A percentile compares a stretch with the other conserved stretches of the same genome.
Conservation (phyloP, 2,888 invertebrate genomes). For the Yponomeuta sedellus region DNA sequence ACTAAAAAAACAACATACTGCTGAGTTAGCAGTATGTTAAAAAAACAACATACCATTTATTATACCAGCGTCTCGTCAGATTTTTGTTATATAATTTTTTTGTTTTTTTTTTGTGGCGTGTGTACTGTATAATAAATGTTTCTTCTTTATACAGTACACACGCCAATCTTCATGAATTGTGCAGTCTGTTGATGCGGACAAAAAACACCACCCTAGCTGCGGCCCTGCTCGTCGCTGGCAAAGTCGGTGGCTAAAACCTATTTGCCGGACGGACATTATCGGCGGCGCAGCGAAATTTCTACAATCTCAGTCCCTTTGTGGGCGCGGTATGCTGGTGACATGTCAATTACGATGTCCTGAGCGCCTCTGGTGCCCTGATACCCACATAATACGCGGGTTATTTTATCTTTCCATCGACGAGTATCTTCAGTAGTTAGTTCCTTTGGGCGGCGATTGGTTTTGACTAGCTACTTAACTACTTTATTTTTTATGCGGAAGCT, state of each 20-base stretch:
- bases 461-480: neutral
- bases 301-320: slow-evolving; percentile 71
- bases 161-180: too few relatives aligned
- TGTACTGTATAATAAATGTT: too few relatives aligned
- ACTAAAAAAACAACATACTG: too few relatives aligned
- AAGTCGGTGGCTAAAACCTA: slow-evolving; percentile 39
- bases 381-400: neutral
- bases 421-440: neutral
- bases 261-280: slow-evolving; percentile 66
- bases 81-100: too few relatives aligned
- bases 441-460: neutral
- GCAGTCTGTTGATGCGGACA: too few relatives aligned
- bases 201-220: slow-evolving; percentile 34
- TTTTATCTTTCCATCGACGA: neutral
- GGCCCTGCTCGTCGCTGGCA: slow-evolving; percentile 34
- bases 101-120: too few relatives aligned
- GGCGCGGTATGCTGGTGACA: slow-evolving; percentile 63
- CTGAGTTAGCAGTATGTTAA: too few relatives aligned
- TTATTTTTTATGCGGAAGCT: too few relatives aligned
- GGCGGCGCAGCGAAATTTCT: slow-evolving; percentile 61
- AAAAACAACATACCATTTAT: too few relatives aligned
- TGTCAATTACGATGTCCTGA: slow-evolving; percentile 69
- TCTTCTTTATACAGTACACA: too few relatives aligned
- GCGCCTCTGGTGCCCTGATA: slow-evolving; percentile 4
- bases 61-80: too few relatives aligned